A percentile compares a stretch with the other conserved stretches of the same genome.
Conservation (phyloP, 2,113 vertebrate genomes). For the Solea senegalensis region DNA sequence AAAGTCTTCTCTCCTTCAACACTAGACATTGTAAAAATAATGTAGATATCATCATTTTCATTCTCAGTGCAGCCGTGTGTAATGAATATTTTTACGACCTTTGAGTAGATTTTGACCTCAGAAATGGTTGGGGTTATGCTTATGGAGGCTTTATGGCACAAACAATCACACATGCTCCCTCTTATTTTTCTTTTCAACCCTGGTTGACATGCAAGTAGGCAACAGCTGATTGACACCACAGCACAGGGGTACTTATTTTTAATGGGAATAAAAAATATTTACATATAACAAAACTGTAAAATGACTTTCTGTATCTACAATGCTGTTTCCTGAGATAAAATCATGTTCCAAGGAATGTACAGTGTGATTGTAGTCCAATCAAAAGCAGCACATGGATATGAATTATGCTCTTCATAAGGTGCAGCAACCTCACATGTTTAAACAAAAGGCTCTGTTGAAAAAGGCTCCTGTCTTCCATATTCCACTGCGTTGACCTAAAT, state of each 20-base stretch:
- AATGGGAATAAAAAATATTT: slow-evolving; percentile 26
- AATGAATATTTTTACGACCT: not conserved
- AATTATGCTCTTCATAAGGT: slow-evolving; percentile 30
- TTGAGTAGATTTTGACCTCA: not conserved
- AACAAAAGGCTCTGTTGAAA: slow-evolving; percentile 36
- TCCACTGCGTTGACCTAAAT: slow-evolving; percentile 6
- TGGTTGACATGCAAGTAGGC: not conserved
- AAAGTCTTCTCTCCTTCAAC: not conserved
- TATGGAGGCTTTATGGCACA: not conserved
- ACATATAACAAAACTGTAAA: slow-evolving; percentile 1
- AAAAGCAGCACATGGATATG: slow-evolving; percentile 14
- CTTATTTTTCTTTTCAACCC: not conserved
- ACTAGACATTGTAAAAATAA: not conserved
- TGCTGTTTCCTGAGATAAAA: slow-evolving; percentile 44
- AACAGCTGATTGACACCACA: not conserved
- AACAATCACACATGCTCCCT: not conserved
- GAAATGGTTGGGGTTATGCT: not conserved
- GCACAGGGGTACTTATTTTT: slow-evolving; percentile 10
- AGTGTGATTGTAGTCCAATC: slow-evolving; percentile 14
- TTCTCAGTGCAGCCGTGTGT: not conserved
- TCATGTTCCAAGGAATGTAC: slow-evolving; percentile 7
- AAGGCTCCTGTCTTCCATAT: slow-evolving; percentile 26
- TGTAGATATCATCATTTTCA: not conserved
- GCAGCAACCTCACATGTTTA: slow-evolving; percentile 17
- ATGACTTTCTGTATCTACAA: not conserved